Evolutionary conservation across 2,797 vertebrate genomes (phyloP).

Genomic region (Furcifer pardalis): DNA sequence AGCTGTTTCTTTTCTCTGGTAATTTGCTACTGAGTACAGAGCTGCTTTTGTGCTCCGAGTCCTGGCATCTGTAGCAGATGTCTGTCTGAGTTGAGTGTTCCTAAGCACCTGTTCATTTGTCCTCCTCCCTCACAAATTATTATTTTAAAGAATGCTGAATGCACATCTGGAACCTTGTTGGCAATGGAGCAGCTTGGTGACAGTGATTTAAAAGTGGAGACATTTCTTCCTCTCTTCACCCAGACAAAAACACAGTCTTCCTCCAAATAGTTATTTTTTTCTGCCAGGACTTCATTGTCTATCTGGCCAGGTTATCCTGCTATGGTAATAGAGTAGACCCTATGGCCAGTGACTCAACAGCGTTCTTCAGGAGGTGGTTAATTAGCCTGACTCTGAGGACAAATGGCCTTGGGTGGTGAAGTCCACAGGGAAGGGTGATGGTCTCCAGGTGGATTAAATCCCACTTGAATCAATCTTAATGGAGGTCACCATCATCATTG

Average conservation of each 20-base stretch:
- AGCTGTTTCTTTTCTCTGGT: slow-evolving; percentile 65
- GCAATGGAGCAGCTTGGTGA: background rate
- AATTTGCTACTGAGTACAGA: slow-evolving; percentile 50
- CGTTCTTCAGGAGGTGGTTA: too few species aligned
- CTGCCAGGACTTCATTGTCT: background rate
- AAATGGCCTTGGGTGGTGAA: too few species aligned
- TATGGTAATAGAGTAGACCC: too few species aligned
- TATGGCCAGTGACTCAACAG: too few species aligned
- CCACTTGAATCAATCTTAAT: too few species aligned
- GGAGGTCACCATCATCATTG: too few species aligned
- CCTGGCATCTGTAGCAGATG: slow-evolving; percentile 66
- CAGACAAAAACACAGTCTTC: background rate
- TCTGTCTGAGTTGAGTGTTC: slow-evolving; percentile 60
- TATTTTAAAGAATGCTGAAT: slow-evolving; percentile 32
- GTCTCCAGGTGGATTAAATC: too few species aligned
- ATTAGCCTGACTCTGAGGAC: too few species aligned
- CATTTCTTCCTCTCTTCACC: background rate
- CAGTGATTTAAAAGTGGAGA: background rate
- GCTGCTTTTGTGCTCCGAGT: slow-evolving; percentile 66
- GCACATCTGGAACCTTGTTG: background rate
- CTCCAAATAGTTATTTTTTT: background rate
- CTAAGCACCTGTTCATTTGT: slow-evolving; percentile 58
- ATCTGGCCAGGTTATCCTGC: too few species aligned
- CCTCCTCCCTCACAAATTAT: slow-evolving; percentile 39
- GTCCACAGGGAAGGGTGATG: too few species aligned